Conservation (phyloP, 2,797 vertebrate genomes). For the Todus mexicanus region DNA sequence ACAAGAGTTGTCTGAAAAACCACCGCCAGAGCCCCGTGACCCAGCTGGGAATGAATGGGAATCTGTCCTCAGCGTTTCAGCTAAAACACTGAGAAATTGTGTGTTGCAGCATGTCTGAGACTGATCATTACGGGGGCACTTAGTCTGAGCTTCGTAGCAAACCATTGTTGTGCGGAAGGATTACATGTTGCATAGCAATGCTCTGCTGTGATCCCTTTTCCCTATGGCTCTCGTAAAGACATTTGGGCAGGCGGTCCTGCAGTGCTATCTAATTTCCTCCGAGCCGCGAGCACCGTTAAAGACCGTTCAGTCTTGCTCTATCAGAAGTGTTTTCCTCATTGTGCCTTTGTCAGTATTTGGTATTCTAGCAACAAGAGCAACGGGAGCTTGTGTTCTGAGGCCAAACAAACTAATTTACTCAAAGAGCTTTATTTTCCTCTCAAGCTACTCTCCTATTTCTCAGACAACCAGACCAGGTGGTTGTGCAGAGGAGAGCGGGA, state of each 20-base stretch:
- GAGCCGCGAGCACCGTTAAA: neutral
- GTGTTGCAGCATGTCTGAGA: constrained; percentile 57
- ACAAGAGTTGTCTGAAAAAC: constrained; percentile 53
- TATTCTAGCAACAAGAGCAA: neutral
- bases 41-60: constrained; percentile 67
- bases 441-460: neutral
- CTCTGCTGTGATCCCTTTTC: constrained; percentile 56
- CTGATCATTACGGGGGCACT: constrained; percentile 47
- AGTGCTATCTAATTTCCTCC: neutral
- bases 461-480: neutral
- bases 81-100: constrained; percentile 67
- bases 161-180: constrained; percentile 46
- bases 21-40: constrained; percentile 46
- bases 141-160: constrained; percentile 43
- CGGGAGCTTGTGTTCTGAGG: neutral
- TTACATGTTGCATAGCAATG: constrained; percentile 66
- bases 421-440: neutral
- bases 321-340: neutral
- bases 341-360: neutral
- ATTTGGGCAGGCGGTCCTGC: constrained; percentile 1
- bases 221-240: constrained; percentile 28
- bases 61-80: constrained; percentile 54
- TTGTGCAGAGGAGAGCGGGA: neutral
- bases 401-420: neutral
- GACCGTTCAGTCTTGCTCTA: neutral